phyloP scores from a whole-genome alignment of 1,140 invertebrate species.

The Drosophila sturtevanti region DNA sequence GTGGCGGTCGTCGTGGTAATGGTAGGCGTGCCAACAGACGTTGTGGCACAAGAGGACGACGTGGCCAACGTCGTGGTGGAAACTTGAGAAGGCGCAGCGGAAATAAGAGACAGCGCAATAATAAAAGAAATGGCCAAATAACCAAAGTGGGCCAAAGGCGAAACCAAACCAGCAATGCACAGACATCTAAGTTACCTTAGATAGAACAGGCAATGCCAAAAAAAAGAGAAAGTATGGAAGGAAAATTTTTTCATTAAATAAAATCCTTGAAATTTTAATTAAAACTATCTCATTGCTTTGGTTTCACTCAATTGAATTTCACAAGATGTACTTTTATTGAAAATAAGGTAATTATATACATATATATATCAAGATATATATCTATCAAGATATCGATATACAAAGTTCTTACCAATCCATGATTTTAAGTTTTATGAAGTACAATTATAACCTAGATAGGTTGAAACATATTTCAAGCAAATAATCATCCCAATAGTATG shows the following conservation, averaged over 20 bases:
- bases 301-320: neutral
- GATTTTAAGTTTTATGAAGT: neutral
- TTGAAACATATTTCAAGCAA: neutral
- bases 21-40: neutral
- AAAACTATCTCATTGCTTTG: neutral
- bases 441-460: neutral
- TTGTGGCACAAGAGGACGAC: neutral
- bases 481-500: neutral
- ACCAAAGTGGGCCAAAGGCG: neutral
- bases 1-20: slow-evolving; percentile 27
- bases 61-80: neutral
- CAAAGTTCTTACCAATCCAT: neutral
- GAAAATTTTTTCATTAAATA: neutral
- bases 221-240: no score
- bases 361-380: neutral
- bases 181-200: neutral
- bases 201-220: neutral
- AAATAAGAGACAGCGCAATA: slow-evolving; percentile 18
- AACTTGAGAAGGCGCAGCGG: slow-evolving; percentile 19
- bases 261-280: neutral
- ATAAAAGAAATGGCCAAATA: slow-evolving; percentile 25
- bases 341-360: neutral
- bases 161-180: neutral
- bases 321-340: neutral
- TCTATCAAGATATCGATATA: no score